A percentile compares a stretch with the other conserved stretches of the same genome.
Conservation (phyloP, 92 coral and sea anemone species). For the Bergia sp. region DNA sequence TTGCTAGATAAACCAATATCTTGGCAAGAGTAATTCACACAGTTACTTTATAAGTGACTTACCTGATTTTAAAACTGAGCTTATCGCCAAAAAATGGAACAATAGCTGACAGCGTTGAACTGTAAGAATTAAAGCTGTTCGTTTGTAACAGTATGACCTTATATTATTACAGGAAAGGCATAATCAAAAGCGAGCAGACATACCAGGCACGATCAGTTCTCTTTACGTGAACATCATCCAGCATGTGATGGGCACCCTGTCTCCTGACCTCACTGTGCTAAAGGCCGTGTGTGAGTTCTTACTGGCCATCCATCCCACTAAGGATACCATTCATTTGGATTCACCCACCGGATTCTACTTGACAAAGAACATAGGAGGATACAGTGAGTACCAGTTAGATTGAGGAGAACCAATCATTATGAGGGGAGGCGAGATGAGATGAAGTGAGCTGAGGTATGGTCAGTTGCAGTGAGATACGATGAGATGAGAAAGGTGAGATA, state of each 20-base stretch:
- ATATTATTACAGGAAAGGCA: slow-evolving; percentile 76
- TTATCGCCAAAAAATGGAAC: background rate
- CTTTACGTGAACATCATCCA: slow-evolving; percentile 90
- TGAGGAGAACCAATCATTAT: background rate
- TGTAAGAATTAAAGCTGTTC: background rate
- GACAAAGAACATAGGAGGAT: slow-evolving; percentile 65
- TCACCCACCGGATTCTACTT: slow-evolving; percentile 86
- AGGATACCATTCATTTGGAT: slow-evolving; percentile 82
- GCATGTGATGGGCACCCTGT: slow-evolving; percentile 78
- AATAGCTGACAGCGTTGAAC: background rate
- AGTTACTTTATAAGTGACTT: no score
- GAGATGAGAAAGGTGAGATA: background rate
- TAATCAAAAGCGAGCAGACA: slow-evolving; percentile 74
- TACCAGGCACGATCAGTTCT: slow-evolving; percentile 80
- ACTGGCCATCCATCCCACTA: slow-evolving; percentile 88
- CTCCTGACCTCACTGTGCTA: slow-evolving; percentile 86
- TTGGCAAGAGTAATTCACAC: no score
- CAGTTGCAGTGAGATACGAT: background rate
- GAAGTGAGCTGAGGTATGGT: background rate
- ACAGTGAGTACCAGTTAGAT: background rate
- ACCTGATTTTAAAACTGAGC: background rate
- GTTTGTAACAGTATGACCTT: background rate
- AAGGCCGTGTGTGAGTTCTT: slow-evolving; percentile 97
- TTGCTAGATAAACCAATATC: no score
- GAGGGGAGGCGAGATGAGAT: background rate